A percentile compares a stretch with the other conserved stretches of the same genome.
Evolutionary conservation across 2,113 vertebrate genomes (phyloP).

Genomic region (Brachirus orientalis): DNA sequence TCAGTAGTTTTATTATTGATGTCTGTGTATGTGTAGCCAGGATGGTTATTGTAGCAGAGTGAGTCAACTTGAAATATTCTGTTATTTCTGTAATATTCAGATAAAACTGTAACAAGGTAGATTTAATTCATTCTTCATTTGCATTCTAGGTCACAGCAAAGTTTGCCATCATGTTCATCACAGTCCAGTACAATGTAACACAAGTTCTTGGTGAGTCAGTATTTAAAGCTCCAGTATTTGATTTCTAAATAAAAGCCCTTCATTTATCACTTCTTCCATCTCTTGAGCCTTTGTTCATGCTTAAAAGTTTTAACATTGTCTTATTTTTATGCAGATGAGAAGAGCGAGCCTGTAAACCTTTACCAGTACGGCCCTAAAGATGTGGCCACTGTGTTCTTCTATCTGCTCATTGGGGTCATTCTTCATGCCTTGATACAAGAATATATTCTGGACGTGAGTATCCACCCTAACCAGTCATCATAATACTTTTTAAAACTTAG

Average conservation of each 20-base stretch:
- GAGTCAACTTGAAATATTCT: too few species aligned
- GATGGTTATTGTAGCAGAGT: too few species aligned
- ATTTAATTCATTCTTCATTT: not conserved
- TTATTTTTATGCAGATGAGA: slow-evolving; percentile 72
- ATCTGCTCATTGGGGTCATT: slow-evolving; percentile 86
- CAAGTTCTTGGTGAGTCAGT: slow-evolving; percentile 77
- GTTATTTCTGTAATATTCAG: too few species aligned
- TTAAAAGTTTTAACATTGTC: not conserved
- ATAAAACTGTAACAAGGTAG: too few species aligned
- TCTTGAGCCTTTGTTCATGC: not conserved
- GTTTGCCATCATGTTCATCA: slow-evolving; percentile 85
- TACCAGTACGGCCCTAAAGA: slow-evolving; percentile 87
- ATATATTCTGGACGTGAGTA: slow-evolving; percentile 85
- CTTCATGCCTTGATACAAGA: slow-evolving; percentile 89
- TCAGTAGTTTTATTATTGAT: too few species aligned
- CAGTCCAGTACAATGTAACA: slow-evolving; percentile 88
- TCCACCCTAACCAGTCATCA: not conserved
- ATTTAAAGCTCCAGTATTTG: not conserved
- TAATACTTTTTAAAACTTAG: not conserved
- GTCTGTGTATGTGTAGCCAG: too few species aligned
- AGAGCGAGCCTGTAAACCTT: slow-evolving; percentile 77
- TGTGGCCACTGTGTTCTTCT: slow-evolving; percentile 86
- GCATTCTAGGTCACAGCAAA: slow-evolving; percentile 82
- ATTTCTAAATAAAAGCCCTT: not conserved
- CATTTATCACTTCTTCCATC: not conserved